Base-by-base conservation (phyloP, 2,888 invertebrate species). In the Eilema depressum region DNA sequence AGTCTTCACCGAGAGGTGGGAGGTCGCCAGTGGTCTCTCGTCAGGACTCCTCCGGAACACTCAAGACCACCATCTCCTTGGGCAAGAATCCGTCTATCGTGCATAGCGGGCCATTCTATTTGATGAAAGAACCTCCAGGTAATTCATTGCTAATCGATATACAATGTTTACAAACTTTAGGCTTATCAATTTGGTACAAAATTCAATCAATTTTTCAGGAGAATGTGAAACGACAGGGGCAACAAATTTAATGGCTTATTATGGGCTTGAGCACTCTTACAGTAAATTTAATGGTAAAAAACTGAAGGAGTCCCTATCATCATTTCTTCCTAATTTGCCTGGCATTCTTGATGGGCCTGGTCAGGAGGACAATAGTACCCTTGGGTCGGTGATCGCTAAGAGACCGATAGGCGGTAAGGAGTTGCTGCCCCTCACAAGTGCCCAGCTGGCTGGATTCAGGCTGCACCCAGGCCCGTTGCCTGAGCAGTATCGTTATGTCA, bases 201-300 rank as follows among this genome's bases (percentile, higher is more conserved):
- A 8, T 12, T 30, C 17, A 5, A 74, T 47, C 68, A 37, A 10
- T 53, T 56, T 70, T 69, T 64, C 91, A 98, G 98, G 97, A 93
- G 98, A 98, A 96, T 98, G 98, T 91, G 98, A 99, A 93, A 95
- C 99, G 84, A 99, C 99, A 76, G 99, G 99, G 78, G 98, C 99
- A 86, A 99, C 98, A 83, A 99, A 99, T 96, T 97, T 99, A 93
- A 99, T 99, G 98, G 97, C 98, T 88, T 97, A 98, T 96, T 98
- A 99, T 97, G 98, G 98, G 81, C 96, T 99, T 78, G 99, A 99
- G 95, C 99, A 99, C 95, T 98, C 99, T 26, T 99, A 99, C 93
- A 99, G 98, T 94, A 99, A 99, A 96, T 99, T 99, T 95, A 99
- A 98, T 95, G 99, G 99, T 68, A 99, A 99, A 89, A 99, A 99